phyloP scores from a whole-genome alignment of 2,888 invertebrate genomes.

The Trichopoda pennipes region DNA sequence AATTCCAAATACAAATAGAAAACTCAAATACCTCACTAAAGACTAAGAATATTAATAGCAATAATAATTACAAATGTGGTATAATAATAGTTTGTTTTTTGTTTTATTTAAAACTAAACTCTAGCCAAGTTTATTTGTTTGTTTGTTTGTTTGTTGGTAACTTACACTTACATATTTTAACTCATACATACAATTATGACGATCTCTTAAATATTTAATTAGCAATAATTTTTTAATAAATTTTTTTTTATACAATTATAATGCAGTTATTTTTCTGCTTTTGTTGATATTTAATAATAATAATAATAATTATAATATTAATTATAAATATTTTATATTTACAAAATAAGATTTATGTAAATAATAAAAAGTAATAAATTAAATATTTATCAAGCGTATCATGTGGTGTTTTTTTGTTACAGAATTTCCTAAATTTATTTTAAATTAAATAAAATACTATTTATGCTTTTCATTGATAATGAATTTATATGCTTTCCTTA shows the following conservation, averaged over 20 bases:
- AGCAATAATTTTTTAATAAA: conserved; percentile 23
- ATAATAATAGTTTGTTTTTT: background rate
- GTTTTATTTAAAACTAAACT: background rate
- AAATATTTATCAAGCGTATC: conserved; percentile 62
- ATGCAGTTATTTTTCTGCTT: conserved; percentile 13
- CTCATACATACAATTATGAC: conserved; percentile 20
- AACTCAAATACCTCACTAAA: conserved; percentile 2
- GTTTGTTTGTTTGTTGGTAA: conserved; percentile 15
- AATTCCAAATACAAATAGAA: conserved; percentile 6
- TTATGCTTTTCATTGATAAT: conserved; percentile 21
- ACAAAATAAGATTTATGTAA: conserved; percentile 28
- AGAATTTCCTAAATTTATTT: conserved; percentile 8
- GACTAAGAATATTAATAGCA: conserved; percentile 28
- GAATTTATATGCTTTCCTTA: background rate
- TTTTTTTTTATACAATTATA: conserved; percentile 24
- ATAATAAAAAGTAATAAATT: conserved; percentile 32
- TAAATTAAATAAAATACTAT: background rate
- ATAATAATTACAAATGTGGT: background rate
- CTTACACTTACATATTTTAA: conserved; percentile 13
- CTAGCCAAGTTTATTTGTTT: background rate
- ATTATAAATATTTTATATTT: conserved; percentile 41
- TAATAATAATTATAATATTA: conserved; percentile 1
- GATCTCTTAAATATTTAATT: conserved; percentile 23
- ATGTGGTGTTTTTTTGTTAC: conserved; percentile 61
- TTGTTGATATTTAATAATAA: conserved; percentile 19